Base-by-base conservation (phyloP, 2,888 invertebrate genomes). In the Epistrophe eligans region DNA sequence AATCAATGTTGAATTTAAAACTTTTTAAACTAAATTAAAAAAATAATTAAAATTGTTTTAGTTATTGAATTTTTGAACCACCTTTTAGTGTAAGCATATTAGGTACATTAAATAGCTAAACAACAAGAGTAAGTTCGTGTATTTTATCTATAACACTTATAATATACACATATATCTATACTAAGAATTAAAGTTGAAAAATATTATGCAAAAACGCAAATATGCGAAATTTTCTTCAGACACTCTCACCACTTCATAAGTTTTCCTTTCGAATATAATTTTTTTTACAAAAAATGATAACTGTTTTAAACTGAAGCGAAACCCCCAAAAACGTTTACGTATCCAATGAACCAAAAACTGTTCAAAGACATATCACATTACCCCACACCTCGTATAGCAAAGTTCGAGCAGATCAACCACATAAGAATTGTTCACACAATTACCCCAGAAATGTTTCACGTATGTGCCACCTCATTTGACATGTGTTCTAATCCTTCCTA, bases 401-500 rank as follows among this genome's bases (percentile, higher is more conserved):
- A 79, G 45, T 64, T 67, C 45, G 28, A 66, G 10, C 40, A 62
- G 70, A 76, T 66, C 84, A 64, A 76, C 76, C 71, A 57, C 58
- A 84, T n/a, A 52, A 17, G 50, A 50, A 84, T 80, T 81, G 38
- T 66, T 72, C 72, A 71, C 77, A 84, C 84, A 81, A 84, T 81
- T 81, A 81, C 66, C 76, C 40, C 38, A 19, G 28, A 48, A 40
- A 57, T 35, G 55, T 38, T 70, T 70, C 40, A 55, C 24, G 19
- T 52, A 60, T 52, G 11, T 45, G 43, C 74, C 71, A 17, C 64
- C 52, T 58, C 72, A 67, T 67, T 64, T 72, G 72, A 84, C 81
- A 81, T 84, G 77, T 81, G 77, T 81, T 81, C 77, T 60, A 81
- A 84, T 85, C 81, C 67, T 74, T 73, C 60, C 72, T 73, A 24